A percentile compares a stretch with the other conserved stretches of the same genome.
These are phyloP conservation scores for Tetanocera ferruginea DNA, from an alignment of 2,888 invertebrate species.

Conservation along the genomic window DNA sequence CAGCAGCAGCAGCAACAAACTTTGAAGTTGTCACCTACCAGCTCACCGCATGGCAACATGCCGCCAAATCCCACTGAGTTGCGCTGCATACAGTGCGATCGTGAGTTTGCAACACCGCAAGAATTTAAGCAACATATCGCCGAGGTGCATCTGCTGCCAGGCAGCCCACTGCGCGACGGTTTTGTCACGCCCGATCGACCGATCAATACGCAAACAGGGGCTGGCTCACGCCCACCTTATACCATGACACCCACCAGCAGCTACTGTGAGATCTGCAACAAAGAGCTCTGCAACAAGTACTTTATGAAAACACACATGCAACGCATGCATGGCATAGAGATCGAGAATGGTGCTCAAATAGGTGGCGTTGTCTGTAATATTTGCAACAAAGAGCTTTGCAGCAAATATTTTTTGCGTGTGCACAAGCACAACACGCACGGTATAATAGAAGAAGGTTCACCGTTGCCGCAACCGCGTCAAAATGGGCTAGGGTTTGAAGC, in stretches of 20 bases:
- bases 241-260: conserved; percentile 82
- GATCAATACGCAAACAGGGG: conserved; percentile 54
- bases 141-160: conserved; percentile 72
- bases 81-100: conserved; percentile 68
- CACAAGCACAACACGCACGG: conserved; percentile 99
- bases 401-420: conserved; percentile 96
- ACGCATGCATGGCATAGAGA: conserved; percentile 96
- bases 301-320: conserved; percentile 99
- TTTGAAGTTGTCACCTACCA: conserved; percentile 60
- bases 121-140: conserved; percentile 80
- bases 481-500: conserved; percentile 62
- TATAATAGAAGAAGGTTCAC: conserved; percentile 87
- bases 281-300: conserved; percentile 99
- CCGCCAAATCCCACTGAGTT: conserved; percentile 52
- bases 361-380: conserved; percentile 97
- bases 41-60: conserved; percentile 52
- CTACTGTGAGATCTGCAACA: conserved; percentile 98
- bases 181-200: conserved; percentile 71
- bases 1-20: conserved; percentile 47
- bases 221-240: conserved; percentile 71
- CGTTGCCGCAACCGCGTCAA: conserved; percentile 69
- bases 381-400: conserved; percentile 98
- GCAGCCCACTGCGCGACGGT: conserved; percentile 68
- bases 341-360: conserved; percentile 91
- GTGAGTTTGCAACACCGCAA: conserved; percentile 76